These are phyloP conservation scores for Fregetta grallaria DNA, from an alignment of 2,113 vertebrate genomes.

Conservation along the genomic window DNA sequence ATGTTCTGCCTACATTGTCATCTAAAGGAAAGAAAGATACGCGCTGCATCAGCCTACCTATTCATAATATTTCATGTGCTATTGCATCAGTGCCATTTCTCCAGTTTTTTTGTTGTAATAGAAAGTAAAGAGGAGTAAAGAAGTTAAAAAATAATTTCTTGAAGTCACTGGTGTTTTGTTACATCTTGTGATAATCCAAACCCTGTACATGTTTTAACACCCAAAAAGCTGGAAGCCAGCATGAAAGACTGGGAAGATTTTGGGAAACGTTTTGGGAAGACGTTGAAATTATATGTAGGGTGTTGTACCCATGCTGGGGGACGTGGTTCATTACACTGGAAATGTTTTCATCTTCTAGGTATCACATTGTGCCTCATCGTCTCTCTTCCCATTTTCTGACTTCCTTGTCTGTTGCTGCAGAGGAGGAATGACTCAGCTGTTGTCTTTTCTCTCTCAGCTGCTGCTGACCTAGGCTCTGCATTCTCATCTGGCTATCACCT, in stretches of 20 bases:
- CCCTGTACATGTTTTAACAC: not conserved
- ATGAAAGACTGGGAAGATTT: not conserved
- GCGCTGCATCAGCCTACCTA: fast-evolving
- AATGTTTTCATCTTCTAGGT: not conserved
- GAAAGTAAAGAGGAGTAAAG: not conserved
- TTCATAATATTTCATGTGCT: not conserved
- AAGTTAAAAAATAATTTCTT: not conserved
- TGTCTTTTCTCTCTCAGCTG: not conserved
- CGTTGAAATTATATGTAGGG: not conserved
- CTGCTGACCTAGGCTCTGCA: not conserved
- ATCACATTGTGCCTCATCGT: not conserved
- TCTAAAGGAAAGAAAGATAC: not conserved
- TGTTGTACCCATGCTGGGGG: not conserved
- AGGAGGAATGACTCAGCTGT: conserved; percentile 13
- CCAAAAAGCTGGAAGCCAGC: not conserved
- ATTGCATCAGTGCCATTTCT: not conserved
- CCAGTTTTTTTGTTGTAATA: not conserved
- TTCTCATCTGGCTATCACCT: not conserved
- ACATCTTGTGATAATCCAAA: not conserved
- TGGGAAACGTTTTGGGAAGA: no score
- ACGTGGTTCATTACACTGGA: not conserved
- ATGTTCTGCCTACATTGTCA: not conserved
- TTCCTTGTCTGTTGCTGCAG: not conserved
- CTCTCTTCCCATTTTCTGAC: not conserved
- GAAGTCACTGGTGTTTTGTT: not conserved